Conservation (phyloP, 2,113 vertebrate species). For the Ranitomeya variabilis region DNA sequence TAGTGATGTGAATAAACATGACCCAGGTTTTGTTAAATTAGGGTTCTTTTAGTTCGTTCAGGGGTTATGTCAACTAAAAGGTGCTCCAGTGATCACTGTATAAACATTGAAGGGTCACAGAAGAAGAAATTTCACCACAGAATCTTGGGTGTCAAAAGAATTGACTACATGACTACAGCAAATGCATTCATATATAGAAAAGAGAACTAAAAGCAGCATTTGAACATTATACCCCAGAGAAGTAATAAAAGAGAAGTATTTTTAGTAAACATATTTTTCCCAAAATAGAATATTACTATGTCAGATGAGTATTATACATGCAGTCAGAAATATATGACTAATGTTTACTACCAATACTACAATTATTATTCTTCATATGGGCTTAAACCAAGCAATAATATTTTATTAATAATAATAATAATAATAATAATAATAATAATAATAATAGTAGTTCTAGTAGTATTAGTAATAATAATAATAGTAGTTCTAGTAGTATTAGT, state of each 20-base stretch:
- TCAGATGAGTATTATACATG: background rate
- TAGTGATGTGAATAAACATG: slow-evolving; percentile 43
- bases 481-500: no score
- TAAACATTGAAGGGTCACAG: slow-evolving; percentile 32
- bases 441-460: no score
- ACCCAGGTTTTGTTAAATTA: slow-evolving; percentile 50
- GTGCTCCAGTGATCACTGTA: slow-evolving; percentile 32
- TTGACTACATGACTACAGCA: slow-evolving; percentile 30
- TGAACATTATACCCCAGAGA: background rate
- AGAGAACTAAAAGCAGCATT: slow-evolving; percentile 3
- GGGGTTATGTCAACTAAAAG: slow-evolving; percentile 39
- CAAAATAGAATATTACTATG: background rate
- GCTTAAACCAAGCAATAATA: no score
- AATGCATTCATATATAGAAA: slow-evolving; percentile 18
- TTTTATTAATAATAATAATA: no score
- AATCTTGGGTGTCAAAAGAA: background rate
- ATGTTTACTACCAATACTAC: background rate
- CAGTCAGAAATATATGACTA: background rate
- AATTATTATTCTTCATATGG: background rate
- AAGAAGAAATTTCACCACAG: slow-evolving; percentile 15
- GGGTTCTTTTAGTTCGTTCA: slow-evolving; percentile 43
- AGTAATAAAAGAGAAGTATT: background rate
- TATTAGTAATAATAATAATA: no score
- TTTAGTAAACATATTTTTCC: background rate
- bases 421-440: no score